Evolutionary conservation across 2,797 vertebrate genomes (phyloP).

Genomic region (Xenopus petersii): DNA sequence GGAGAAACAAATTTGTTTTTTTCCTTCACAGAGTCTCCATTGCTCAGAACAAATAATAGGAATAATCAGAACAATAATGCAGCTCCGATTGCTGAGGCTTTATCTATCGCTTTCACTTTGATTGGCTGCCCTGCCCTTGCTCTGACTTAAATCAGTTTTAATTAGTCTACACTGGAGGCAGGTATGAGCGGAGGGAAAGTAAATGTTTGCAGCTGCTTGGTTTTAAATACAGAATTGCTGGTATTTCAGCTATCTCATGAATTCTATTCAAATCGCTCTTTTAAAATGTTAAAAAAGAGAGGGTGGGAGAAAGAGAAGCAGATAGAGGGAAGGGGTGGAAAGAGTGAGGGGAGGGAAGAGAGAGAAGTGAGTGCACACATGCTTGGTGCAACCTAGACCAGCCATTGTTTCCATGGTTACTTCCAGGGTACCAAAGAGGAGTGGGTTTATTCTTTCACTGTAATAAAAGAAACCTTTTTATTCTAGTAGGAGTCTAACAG

Average conservation of each 20-base stretch:
- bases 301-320: slow-evolving; percentile 4
- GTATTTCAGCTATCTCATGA: background rate
- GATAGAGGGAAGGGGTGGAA: slow-evolving; percentile 8
- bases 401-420: slow-evolving; percentile 72
- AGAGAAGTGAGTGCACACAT: slow-evolving; percentile 50
- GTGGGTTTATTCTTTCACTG: slow-evolving; percentile 51
- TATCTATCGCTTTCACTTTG: slow-evolving; percentile 6
- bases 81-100: background rate
- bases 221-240: background rate
- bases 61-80: background rate
- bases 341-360: slow-evolving; percentile 6
- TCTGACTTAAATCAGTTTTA: slow-evolving; percentile 1
- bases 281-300: slow-evolving; percentile 3
- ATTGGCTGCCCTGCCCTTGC: slow-evolving; percentile 15
- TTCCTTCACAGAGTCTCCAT: slow-evolving; percentile 20
- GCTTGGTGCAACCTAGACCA: slow-evolving; percentile 55
- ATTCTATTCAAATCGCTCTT: slow-evolving; percentile 1
- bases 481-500: slow-evolving; percentile 53
- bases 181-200: background rate
- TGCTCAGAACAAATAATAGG: slow-evolving; percentile 9
- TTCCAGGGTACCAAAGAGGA: slow-evolving; percentile 53
- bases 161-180: background rate
- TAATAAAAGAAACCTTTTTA: slow-evolving; percentile 53
- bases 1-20: slow-evolving; percentile 1
- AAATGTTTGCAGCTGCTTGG: background rate